Evolutionary conservation across 2,888 invertebrate genomes (phyloP), one percentile per base, ranked within the genome.

Genomic region (Caenorhabditis sp.): DNA sequence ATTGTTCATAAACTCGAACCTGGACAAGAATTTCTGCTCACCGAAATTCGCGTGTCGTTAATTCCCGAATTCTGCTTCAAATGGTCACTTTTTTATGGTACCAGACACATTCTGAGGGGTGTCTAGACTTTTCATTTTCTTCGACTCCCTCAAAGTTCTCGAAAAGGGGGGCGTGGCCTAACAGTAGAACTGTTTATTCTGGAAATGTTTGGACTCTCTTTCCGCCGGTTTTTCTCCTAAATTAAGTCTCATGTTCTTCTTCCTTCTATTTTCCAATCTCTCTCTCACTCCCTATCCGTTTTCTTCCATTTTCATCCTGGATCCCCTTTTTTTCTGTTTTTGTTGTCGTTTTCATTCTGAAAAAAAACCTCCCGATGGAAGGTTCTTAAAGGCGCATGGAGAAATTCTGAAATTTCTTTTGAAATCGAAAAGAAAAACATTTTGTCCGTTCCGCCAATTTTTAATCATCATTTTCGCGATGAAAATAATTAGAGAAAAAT

Each of bases 351-450:
- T 72, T 59, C 59, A 59, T 59, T 59, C 31, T n/a, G n/a, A n/a
- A n/a, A 61, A 24, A 35, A 59, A 59, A 61, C 44, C 44, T n/a
- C 28, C n/a, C n/a, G n/a, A n/a, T n/a, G n/a, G 47, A 24, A n/a
- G 66, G 66, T 49, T 49, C 66, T 66, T 44, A 22, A 72, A 70
- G 28, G 56, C 54, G 56, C 31, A 38, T 14, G 47, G 19, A n/a
- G 47, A 47, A 49, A 54, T 38, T 35, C n/a, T n/a, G n/a, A n/a
- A n/a, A n/a, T n/a, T 66, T 28, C 66, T 51, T 66, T 66, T 47
- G 54, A 70, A 44, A 70, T 54, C 51, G 69, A 59, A 49, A 72
- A 35, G 4, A 31, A 64, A 66, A 59, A 59, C 47, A 72, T 72
- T 70, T 58, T 28, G 56, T 26, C 44, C 19, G 54, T 54, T 54